phyloP scores from a whole-genome alignment of 2,113 vertebrate species.

The Ophiodon elongatus region DNA sequence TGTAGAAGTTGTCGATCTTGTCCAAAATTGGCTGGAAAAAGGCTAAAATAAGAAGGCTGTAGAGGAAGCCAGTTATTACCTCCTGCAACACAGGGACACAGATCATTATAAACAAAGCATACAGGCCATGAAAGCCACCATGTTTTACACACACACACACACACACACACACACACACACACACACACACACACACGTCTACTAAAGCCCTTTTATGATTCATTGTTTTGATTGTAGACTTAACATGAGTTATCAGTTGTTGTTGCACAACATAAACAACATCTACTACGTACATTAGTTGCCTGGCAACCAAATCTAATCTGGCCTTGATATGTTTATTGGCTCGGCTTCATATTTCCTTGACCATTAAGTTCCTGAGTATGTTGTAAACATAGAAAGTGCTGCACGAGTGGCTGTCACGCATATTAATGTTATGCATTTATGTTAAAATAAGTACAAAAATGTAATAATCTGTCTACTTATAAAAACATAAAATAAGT shows the following conservation, averaged over 20 bases:
- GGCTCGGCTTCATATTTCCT: background rate
- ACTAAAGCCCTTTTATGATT: background rate
- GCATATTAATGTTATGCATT: background rate
- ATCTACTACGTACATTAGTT: background rate
- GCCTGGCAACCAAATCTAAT: conserved; percentile 18
- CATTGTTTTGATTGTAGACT: background rate
- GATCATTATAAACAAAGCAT: background rate
- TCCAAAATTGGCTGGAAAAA: conserved; percentile 91
- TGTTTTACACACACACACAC: background rate
- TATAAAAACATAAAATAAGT: background rate
- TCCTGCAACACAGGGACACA: conserved; percentile 86
- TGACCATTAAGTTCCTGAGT: background rate
- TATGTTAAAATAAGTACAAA: background rate
- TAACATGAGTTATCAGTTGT: no score
- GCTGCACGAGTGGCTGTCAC: background rate
- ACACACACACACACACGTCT: background rate
- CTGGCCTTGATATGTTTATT: conserved; percentile 18
- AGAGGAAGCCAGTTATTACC: conserved; percentile 94
- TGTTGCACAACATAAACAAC: background rate
- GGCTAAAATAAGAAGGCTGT: conserved; percentile 90
- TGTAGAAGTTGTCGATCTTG: conserved; percentile 93
- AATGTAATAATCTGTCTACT: background rate
- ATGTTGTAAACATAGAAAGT: background rate
- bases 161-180: no score
- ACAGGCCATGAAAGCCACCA: no score